Percentiles rank a stretch among this genome's conserved stretches.
Evolutionary conservation across 2,888 invertebrate genomes (phyloP).

Genomic region (Conops quadrifasciatus): DNA sequence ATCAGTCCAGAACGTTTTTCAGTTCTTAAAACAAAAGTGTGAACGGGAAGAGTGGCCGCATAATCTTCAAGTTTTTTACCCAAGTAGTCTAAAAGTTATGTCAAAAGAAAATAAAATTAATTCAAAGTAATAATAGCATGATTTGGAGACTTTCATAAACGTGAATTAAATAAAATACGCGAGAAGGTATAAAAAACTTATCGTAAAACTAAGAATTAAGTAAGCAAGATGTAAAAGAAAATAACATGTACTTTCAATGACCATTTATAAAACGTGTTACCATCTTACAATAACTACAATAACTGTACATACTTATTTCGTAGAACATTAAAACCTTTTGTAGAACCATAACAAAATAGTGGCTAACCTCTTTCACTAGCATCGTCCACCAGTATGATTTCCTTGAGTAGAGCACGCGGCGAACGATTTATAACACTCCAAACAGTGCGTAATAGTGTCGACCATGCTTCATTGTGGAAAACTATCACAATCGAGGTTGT

Average conservation of each 20-base stretch:
- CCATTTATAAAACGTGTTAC: too few relatives aligned
- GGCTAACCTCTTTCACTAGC: conserved; percentile 88
- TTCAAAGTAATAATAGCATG: too few relatives aligned
- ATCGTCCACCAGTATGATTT: conserved; percentile 97
- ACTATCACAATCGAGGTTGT: conserved; percentile 97
- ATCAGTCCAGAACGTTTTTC: conserved; percentile 95
- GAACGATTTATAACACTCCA: conserved; percentile 97
- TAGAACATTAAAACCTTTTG: too few relatives aligned
- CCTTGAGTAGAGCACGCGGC: conserved; percentile 84
- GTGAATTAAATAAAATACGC: too few relatives aligned
- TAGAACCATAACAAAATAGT: too few relatives aligned
- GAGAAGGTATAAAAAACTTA: too few relatives aligned
- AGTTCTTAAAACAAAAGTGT: conserved; percentile 87
- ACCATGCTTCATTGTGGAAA: conserved; percentile 99
- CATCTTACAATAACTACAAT: too few relatives aligned
- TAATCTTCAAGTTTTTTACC: conserved; percentile 89
- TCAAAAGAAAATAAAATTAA: conserved; percentile 45
- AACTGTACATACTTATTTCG: too few relatives aligned
- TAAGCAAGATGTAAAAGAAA: too few relatives aligned
- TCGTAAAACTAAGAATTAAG: too few relatives aligned
- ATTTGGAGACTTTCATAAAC: too few relatives aligned
- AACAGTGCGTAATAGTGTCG: conserved; percentile 92
- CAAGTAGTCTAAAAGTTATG: conserved; percentile 75
- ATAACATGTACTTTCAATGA: too few relatives aligned
- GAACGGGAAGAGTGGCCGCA: conserved; percentile 84